Base-by-base conservation (phyloP, 2,888 invertebrate species). In the Lymantria dispar region DNA sequence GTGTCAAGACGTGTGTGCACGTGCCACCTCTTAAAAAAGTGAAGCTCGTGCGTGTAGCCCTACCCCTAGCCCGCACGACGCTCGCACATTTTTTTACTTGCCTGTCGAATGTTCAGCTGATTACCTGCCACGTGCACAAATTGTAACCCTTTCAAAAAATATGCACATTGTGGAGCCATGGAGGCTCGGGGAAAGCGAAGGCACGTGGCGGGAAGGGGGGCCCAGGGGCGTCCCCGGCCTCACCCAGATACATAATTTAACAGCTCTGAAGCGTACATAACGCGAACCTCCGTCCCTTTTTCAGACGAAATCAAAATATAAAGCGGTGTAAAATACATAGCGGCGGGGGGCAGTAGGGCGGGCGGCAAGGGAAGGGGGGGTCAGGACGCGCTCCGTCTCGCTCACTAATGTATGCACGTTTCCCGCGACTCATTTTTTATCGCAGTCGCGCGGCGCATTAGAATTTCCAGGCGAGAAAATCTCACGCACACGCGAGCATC, bases 381-480 rank as follows among this genome's bases (percentile, higher is more conserved):
- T 68, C 73, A 72, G 69, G 76, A 63, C 71, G 70, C 70, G 68
- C 72, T 71, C 78, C 76, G 74, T 81, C 81, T 81, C 87, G 76
- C 85, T 85, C 78, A 54, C 70, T 90, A 89, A 90, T 90, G 82
- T 90, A 90, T 90, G 81, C 90, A 90, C 82, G 82, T 86, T 89
- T 88, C 83, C 85, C 84, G 80, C 80, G 78, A 78, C 83, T 87
- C 89, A 87, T 91, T 89, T 89, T 90, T 91, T 91, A 91, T 91
- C 90, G 87, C 88, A 86, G 83, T 89, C 90, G 83, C 89, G 87
- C 90, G 79, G 78, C 84, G 87, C 88, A 88, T 91, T 91, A 89
- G 81, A 89, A 88, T 91, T 91, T 90, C 85, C 84, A 88, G 84
- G 87, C 90, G 90, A 89, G 89, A 88, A 90, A 91, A 87, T 86